Conservation (phyloP, 2,797 vertebrate genomes). For the Astyanax mexicanus region DNA sequence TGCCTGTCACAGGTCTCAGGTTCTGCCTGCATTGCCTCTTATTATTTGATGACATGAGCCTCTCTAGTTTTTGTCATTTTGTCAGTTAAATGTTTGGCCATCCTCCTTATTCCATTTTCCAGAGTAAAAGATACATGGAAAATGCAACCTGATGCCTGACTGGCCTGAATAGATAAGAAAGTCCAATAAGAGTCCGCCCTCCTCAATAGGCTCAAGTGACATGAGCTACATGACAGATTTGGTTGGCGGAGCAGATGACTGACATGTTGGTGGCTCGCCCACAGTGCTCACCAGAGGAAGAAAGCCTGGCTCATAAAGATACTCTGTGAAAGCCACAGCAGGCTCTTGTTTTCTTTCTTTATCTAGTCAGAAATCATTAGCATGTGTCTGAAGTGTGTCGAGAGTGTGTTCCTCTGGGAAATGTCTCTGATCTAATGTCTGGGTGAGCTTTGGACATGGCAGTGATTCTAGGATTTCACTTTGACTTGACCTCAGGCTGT, state of each 20-base stretch:
- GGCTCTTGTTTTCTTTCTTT: constrained; percentile 12
- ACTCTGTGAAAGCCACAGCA: constrained; percentile 61
- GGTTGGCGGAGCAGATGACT: constrained; percentile 78
- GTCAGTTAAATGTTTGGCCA: constrained; percentile 40
- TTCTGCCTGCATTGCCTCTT: neutral
- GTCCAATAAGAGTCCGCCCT: constrained; percentile 79
- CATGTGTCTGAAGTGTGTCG: neutral
- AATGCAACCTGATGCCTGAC: constrained; percentile 78
- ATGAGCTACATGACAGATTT: constrained; percentile 82
- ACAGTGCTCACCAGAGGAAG: constrained; percentile 74
- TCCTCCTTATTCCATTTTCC: constrained; percentile 62
- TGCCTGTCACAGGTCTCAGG: neutral
- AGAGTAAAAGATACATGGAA: constrained; percentile 70
- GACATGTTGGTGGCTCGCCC: constrained; percentile 73
- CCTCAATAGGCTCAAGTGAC: constrained; percentile 82
- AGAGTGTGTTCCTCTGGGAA: neutral
- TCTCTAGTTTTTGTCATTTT: constrained; percentile 11
- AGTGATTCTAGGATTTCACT: neutral
- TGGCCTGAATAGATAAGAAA: constrained; percentile 80
- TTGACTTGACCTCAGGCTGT: neutral
- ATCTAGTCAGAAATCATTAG: neutral
- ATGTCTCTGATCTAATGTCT: neutral
- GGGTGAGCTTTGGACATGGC: neutral
- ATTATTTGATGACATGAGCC: neutral
- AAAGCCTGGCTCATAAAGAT: constrained; percentile 74